Percentiles rank a stretch among this genome's conserved stretches.
phyloP scores from a whole-genome alignment of 1,140 invertebrate genomes.

The Heliconius nattereri region DNA sequence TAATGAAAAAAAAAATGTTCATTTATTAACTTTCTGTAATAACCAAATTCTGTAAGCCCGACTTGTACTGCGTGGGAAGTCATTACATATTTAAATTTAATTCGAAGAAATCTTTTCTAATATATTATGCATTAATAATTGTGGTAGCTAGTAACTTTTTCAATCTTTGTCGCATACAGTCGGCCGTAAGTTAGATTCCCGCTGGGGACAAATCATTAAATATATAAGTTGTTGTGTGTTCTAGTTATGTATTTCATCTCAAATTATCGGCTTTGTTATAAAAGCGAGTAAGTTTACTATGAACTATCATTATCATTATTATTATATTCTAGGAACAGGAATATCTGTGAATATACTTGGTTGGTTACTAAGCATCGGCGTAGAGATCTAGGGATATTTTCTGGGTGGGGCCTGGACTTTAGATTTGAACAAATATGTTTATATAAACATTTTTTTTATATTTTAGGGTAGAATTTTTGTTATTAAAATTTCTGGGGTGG shows the following conservation, averaged over 20 bases:
- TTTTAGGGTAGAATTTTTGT: too few relatives aligned
- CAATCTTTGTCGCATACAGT: background rate
- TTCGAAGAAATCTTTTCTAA: constrained; percentile 12
- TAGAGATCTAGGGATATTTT: too few relatives aligned
- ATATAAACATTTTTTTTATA: too few relatives aligned
- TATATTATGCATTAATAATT: constrained; percentile 5
- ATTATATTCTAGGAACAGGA: too few relatives aligned
- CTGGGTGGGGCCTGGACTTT: too few relatives aligned
- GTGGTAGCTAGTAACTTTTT: constrained; percentile 9
- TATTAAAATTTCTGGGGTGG: too few relatives aligned
- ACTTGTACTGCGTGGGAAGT: constrained; percentile 9
- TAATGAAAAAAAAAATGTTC: background rate
- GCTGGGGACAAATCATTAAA: background rate
- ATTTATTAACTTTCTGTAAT: constrained; percentile 1
- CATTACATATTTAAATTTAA: constrained; percentile 12
- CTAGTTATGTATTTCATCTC: background rate
- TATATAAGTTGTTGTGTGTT: background rate
- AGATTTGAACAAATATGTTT: too few relatives aligned
- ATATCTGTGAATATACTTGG: too few relatives aligned
- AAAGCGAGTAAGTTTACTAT: background rate
- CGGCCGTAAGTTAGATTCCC: background rate
- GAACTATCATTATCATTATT: too few relatives aligned
- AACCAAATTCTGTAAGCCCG: background rate
- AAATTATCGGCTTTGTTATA: background rate
- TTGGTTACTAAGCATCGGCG: too few relatives aligned